phyloP scores from a whole-genome alignment of 2,113 vertebrate species.

The Muntiacus reevesi region DNA sequence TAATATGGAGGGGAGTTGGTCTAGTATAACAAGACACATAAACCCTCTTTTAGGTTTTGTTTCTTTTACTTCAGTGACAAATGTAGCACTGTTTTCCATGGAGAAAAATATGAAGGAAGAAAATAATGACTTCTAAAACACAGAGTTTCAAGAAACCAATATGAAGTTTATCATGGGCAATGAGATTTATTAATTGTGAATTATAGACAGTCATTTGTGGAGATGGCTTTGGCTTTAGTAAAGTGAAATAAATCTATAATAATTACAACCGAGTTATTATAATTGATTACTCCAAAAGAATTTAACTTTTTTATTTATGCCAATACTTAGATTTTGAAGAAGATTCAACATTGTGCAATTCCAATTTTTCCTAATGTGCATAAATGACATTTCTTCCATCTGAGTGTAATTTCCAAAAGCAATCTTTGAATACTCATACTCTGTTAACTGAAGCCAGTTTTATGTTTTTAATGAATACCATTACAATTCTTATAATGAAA shows the following conservation, averaged over 20 bases:
- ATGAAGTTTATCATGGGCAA: background rate
- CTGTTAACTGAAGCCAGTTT: background rate
- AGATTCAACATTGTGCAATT: conserved; percentile 33
- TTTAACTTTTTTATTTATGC: conserved; percentile 38
- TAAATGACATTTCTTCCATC: conserved; percentile 41
- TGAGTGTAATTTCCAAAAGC: background rate
- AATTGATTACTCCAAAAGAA: background rate
- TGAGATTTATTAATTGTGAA: background rate
- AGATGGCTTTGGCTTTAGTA: background rate
- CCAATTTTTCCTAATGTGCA: conserved; percentile 11
- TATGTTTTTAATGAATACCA: background rate
- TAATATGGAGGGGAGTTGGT: background rate
- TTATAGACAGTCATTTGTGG: background rate
- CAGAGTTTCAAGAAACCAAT: background rate
- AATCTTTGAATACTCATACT: background rate
- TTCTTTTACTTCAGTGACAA: background rate
- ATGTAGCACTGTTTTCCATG: background rate
- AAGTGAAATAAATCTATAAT: conserved; percentile 1
- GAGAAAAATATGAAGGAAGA: background rate
- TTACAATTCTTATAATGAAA: background rate
- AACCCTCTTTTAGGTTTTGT: background rate
- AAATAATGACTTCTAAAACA: background rate
- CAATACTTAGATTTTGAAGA: background rate
- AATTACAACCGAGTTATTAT: background rate
- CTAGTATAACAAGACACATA: background rate